Evolutionary conservation across 2,113 vertebrate species (phyloP).

Genomic region (Ptychochromis oligacanthus): DNA sequence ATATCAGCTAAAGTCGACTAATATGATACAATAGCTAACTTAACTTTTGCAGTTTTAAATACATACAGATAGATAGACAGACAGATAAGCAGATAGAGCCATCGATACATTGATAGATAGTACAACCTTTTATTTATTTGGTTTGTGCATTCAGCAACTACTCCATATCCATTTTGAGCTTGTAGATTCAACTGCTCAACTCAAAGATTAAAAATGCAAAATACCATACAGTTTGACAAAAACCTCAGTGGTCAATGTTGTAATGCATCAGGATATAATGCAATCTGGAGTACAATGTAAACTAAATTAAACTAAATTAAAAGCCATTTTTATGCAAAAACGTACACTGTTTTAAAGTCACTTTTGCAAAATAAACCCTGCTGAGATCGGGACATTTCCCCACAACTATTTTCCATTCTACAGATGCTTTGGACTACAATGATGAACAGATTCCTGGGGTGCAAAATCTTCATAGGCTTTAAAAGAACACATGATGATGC

Average conservation of each 20-base stretch:
- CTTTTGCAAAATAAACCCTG: background rate
- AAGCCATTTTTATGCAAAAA: background rate
- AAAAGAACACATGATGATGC: background rate
- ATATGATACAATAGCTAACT: background rate
- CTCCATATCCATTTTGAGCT: too few relatives aligned
- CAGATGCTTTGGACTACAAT: background rate
- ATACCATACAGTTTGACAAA: too few relatives aligned
- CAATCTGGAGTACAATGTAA: background rate
- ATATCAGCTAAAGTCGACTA: background rate
- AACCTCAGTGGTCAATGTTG: too few relatives aligned
- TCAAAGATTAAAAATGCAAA: too few relatives aligned
- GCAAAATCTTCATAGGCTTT: background rate
- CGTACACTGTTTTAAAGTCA: background rate
- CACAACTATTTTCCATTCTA: background rate
- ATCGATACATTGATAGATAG: too few relatives aligned
- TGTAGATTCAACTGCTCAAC: too few relatives aligned
- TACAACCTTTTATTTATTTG: too few relatives aligned
- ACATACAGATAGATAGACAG: background rate
- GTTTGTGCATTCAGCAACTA: too few relatives aligned
- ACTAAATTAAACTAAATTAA: background rate
- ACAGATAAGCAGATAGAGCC: background rate
- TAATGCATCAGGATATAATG: too few relatives aligned
- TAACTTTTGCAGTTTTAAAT: background rate
- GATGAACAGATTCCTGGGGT: background rate
- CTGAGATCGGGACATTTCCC: background rate